These are phyloP conservation scores for Saccopteryx leptura DNA, from an alignment of 2,113 vertebrate species.

Conservation along the genomic window DNA sequence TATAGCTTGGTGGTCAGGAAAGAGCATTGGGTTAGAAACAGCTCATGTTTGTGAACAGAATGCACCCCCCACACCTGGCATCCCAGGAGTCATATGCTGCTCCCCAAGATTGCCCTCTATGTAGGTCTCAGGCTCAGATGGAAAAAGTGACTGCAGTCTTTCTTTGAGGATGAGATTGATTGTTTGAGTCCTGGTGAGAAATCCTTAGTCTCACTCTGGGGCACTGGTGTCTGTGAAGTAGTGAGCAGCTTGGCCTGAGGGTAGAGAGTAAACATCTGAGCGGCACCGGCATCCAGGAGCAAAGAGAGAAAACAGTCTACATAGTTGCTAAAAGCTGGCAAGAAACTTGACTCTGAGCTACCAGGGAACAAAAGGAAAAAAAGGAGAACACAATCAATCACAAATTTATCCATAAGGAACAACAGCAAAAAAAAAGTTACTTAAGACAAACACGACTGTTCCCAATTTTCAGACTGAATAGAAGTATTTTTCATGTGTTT, in stretches of 20 bases:
- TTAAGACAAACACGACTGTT: background rate
- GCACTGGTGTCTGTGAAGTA: background rate
- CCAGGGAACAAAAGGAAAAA: background rate
- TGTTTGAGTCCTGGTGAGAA: background rate
- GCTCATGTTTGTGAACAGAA: background rate
- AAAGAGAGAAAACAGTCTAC: background rate
- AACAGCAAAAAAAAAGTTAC: background rate
- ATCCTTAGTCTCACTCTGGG: background rate
- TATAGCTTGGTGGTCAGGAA: background rate
- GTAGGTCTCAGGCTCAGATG: background rate
- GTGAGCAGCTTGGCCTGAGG: background rate
- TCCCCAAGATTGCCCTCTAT: background rate
- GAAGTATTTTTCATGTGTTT: background rate
- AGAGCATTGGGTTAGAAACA: background rate
- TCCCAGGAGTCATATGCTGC: background rate
- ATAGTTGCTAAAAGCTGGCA: background rate
- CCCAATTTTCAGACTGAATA: background rate
- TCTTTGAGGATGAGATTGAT: background rate
- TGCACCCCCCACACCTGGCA: too few relatives aligned
- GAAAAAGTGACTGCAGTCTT: background rate
- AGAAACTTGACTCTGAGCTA: background rate
- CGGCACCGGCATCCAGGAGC: background rate
- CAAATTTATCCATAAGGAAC: background rate
- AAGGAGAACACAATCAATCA: background rate
- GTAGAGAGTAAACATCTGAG: background rate